These are phyloP conservation scores for Empidonax traillii DNA, from an alignment of 2,113 vertebrate species.

Conservation along the genomic window DNA sequence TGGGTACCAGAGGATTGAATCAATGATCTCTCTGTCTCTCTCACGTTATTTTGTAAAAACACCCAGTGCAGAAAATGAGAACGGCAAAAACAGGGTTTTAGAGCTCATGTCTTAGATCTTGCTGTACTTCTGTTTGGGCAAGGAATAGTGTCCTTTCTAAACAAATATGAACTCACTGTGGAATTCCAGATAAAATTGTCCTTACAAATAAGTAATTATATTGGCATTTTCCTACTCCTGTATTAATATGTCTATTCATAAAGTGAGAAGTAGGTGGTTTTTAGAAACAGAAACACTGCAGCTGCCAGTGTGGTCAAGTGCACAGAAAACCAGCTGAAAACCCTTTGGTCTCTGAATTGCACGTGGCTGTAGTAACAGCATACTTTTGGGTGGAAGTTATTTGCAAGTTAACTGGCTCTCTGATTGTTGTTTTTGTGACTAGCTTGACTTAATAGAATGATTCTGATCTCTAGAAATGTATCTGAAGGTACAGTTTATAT, in stretches of 20 bases:
- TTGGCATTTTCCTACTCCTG: neutral
- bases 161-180: neutral
- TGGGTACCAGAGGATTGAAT: conserved; percentile 75
- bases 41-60: neutral
- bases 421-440: neutral
- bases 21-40: conserved; percentile 78
- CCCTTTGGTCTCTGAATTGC: neutral
- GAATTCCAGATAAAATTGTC: neutral
- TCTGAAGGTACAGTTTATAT: neutral
- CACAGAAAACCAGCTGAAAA: neutral
- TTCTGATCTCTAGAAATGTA: neutral
- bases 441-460: neutral
- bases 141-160: neutral
- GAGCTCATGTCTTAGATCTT: neutral
- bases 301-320: neutral
- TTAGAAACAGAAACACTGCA: neutral
- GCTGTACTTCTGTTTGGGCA: neutral
- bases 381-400: neutral
- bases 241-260: neutral
- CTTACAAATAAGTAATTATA: neutral
- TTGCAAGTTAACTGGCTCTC: neutral
- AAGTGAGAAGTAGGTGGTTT: neutral
- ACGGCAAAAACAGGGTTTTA: neutral
- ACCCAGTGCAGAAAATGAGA: neutral
- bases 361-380: neutral